Base-by-base conservation (phyloP, 2,113 vertebrate species). In the Onychostoma macrolepis region DNA sequence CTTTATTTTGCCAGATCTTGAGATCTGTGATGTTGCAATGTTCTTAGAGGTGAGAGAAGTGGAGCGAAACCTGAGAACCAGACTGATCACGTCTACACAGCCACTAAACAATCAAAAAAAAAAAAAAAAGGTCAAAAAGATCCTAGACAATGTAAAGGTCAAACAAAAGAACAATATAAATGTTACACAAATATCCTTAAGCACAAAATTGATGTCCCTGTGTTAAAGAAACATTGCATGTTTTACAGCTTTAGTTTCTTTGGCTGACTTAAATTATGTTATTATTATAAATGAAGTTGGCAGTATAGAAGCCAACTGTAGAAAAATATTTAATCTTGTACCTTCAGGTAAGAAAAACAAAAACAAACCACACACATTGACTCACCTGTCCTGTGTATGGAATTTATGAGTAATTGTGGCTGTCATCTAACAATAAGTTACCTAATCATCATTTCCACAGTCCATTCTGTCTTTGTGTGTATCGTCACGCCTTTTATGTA, bases 1-100 rank as follows among this genome's bases (percentile, higher is more conserved):
- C 63, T 24, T 43, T 48, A 71, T 71, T 19, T 43, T 69, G 63
- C 61, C 63, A 63, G 80, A 83, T 83, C 61, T 83, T 69, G 5
- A 33, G 80, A 63, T 56, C 9, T 75, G 26, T 53, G 4, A 63
- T 8, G 19, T 63, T 4, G 6, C 43, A 2, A 45, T 19, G 11
- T n/a, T n/a, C n/a, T 72, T 38, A 33, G 12, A 72, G 30, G 45
- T 56, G 30, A 72, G 41, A 69, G 41, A 48, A 69, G 38, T 83
- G 28, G 6, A 84, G 48, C 11, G n/a, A 13, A 81, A 80, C 28
- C 53, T 80, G 50, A 65, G 15, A 67, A n/a, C n/a, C 26, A 67
- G 41, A 71, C 80, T 33, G 17, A 83, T 24, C 41, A 36, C 36
- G 4, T 43, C 13, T 41, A 11, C 50, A 58, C 48, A 38, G 50